Base-by-base conservation (phyloP, 2,797 vertebrate species). In the Sphenopsis melanotis region DNA sequence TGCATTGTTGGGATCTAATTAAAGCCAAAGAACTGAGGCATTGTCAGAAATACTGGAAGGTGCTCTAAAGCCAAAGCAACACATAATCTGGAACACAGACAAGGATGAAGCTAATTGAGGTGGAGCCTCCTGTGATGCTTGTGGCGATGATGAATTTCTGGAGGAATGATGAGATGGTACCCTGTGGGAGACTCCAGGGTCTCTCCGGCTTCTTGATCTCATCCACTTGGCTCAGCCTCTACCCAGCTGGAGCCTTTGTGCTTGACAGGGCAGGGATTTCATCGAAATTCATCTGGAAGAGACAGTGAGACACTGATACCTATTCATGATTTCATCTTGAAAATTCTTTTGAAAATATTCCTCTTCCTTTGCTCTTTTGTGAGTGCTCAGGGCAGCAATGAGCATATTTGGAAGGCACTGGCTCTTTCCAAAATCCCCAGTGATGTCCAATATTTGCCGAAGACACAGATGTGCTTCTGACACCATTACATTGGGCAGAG, bases 211-310 rank as follows among this genome's bases (percentile, higher is more conserved):
- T 72, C 6, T 5, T 2, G 8, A 32, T 42, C 47, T 61, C 56
- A 39, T 11, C 39, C 0, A 1, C 59, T 64, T 0, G 0, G 49
- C 68, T 72, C 72, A 55, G 71, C 50, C 71, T 68, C 27, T 34
- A 10, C 37, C 0, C 4, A 44, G 49, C 21, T 0, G 1, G 14
- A 66, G 74, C 26, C 27, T 59, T 75, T n/a, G 18, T 32, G 41
- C 56, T 60, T 1, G 4, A 12, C 0, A 2, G 23, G 36, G 32
- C 53, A 47, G 53, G 41, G 47, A 42, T 79, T 93, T 59, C 0
- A 56, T 52, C 24, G 20, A 42, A 52, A 63, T 59, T 32, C 50
- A 46, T 9, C 30, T 56, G 66, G 70, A 60, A 53, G 47, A 59
- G 47, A 18, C 53, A 55, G 44, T 2, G 4, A 64, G 42, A 53